Conservation (phyloP, 2,113 vertebrate species). For the Arizona elegans region DNA sequence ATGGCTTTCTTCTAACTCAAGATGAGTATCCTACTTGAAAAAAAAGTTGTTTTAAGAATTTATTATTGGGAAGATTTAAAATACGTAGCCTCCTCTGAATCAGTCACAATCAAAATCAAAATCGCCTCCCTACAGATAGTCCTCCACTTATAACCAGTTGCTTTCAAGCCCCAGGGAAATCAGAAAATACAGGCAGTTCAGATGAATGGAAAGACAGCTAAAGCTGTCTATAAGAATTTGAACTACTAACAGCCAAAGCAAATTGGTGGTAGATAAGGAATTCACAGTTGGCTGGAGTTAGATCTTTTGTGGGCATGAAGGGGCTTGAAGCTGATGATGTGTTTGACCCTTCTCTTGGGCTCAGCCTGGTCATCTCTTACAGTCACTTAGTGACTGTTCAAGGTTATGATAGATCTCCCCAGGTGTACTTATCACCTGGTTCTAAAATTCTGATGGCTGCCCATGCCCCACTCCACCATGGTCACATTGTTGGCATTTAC, state of each 20-base stretch:
- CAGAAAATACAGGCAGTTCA: not conserved
- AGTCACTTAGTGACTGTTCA: not conserved
- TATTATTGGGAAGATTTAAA: conserved; percentile 25
- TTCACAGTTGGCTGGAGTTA: not conserved
- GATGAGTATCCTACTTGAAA: not conserved
- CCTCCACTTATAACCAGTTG: not conserved
- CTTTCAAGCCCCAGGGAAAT: not conserved
- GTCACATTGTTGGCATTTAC: not conserved
- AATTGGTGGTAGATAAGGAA: not conserved
- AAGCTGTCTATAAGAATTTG: not conserved
- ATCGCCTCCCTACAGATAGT: not conserved
- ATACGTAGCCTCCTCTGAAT: not conserved
- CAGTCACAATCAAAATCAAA: not conserved
- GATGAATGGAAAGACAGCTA: not conserved
- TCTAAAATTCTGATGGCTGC: not conserved
- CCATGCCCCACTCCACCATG: not conserved
- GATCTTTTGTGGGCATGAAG: not conserved
- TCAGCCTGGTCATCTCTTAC: not conserved
- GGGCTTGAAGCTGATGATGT: not conserved
- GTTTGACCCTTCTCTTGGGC: not conserved
- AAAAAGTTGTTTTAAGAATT: conserved; percentile 25
- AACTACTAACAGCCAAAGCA: not conserved
- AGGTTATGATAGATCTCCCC: not conserved
- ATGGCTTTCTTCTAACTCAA: conserved; percentile 8
- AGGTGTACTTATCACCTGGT: not conserved